Evolutionary conservation across 1,140 invertebrate species (phyloP).

Genomic region (Ylistrum balloti): DNA sequence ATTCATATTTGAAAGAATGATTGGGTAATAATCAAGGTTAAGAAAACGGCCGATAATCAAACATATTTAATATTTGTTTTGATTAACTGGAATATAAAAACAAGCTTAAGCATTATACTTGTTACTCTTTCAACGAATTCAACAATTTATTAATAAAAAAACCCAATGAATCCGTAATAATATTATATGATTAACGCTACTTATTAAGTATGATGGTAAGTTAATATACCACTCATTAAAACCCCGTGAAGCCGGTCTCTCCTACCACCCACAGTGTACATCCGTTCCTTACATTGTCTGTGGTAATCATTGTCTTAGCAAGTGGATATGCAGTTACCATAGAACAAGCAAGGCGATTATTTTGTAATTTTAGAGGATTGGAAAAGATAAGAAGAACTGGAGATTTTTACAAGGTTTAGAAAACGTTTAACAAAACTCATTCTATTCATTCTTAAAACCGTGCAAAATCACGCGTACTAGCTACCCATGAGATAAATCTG

Average conservation of each 20-base stretch:
- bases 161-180: no score
- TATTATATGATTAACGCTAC: no score
- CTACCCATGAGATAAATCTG: not conserved
- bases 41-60: no score
- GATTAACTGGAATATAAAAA: no score
- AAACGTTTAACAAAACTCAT: not conserved
- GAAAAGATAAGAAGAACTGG: not conserved
- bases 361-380: constrained; percentile 27
- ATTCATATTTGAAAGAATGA: no score
- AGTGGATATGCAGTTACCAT: not conserved
- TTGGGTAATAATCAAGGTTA: no score
- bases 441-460: constrained; percentile 22
- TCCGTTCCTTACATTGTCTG: not conserved
- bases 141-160: no score
- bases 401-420: not conserved
- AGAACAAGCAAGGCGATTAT: not conserved
- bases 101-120: no score
- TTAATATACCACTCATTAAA: no score
- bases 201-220: no score
- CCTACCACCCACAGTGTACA: not conserved
- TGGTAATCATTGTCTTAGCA: not conserved
- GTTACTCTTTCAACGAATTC: no score
- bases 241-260: not conserved
- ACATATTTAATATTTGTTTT: no score
- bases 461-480: constrained; percentile 8